Percentiles rank a stretch among this genome's conserved stretches.
phyloP scores from a whole-genome alignment of 2,797 vertebrate genomes.

The Chloroceryle amazona region DNA sequence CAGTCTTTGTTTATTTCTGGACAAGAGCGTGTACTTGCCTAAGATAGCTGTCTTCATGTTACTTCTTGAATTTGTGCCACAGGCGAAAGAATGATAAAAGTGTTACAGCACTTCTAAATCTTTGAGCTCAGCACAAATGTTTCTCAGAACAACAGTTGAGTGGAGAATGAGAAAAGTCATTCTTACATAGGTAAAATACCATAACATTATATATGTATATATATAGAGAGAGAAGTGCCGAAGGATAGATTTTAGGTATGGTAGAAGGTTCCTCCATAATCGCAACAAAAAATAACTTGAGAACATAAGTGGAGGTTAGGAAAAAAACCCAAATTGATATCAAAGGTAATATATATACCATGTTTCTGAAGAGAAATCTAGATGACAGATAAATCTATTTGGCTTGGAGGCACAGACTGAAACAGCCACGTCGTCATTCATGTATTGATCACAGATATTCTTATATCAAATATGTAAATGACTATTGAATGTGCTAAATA shows the following conservation, averaged over 20 bases:
- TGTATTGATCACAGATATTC: not conserved
- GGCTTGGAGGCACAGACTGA: not conserved
- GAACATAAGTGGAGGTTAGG: not conserved
- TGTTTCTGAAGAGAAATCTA: not conserved
- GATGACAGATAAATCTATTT: not conserved
- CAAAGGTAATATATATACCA: not conserved
- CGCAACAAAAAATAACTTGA: not conserved
- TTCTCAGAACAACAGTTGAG: not conserved
- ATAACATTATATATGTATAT: not conserved
- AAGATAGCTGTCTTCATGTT: not conserved
- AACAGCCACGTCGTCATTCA: not conserved
- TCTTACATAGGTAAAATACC: not conserved
- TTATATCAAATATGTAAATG: not conserved
- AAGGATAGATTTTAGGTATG: not conserved
- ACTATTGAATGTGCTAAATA: not conserved
- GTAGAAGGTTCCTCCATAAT: not conserved
- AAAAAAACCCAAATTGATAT: not conserved
- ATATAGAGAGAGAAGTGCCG: not conserved
- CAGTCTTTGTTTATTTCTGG: conserved; percentile 4
- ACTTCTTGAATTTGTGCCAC: conserved; percentile 6
- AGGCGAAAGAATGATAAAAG: not conserved
- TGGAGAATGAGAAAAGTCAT: not conserved
- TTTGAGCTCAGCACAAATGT: not conserved
- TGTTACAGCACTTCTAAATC: not conserved
- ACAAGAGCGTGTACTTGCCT: not conserved